Evolutionary conservation across 35 echinoderm and acorn worm genomes (phyloP), one percentile per base, ranked within the genome.

Genomic region (Apostichopus japonicus): DNA sequence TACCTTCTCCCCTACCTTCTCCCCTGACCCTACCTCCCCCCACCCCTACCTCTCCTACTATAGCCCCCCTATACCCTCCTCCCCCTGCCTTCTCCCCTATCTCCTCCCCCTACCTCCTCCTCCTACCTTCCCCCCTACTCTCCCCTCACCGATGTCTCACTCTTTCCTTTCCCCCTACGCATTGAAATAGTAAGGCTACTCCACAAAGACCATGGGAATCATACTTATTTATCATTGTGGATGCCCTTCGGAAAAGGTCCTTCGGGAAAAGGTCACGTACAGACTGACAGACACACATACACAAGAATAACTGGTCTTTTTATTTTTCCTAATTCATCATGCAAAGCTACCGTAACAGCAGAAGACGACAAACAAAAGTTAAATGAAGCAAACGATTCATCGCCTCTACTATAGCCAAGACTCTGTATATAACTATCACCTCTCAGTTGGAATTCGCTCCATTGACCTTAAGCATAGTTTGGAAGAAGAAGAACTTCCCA

Each of bases 401-500:
- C 6, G n/a, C 33, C 33, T 44, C 33, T 44, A 44, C 33, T 4
- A 44, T 67, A 7, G 71, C 17, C 71, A 19, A 75, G 71, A 75
- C 21, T 75, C 71, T 75, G 71, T 7, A 75, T 3, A 15, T 19
- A 67, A 67, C 63, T 67, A 23, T 75, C 71, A 75, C 15, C n/a
- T 23, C 71, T 75, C 17, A 19, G n/a, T 75, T n/a, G 71, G 71
- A 75, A 75, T 75, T n/a, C 17, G 15, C 16, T 54, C 57, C 19
- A 23, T 84, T 84, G 81, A 84, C 81, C 81, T 84, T 54, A 23
- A 84, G 54, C 53, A 84, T 84, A 84, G 8, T 84, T 72, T 75
- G 15, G 22, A 19, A 75, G 71, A 75, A 19, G n/a, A 19, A 75
- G 71, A 75, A 19, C n/a, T 75, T 75, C 71, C n/a, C 71, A 19